Percentiles rank a stretch among this genome's conserved stretches.
phyloP scores from a whole-genome alignment of 2,113 vertebrate genomes.

The Euleptes europaea region DNA sequence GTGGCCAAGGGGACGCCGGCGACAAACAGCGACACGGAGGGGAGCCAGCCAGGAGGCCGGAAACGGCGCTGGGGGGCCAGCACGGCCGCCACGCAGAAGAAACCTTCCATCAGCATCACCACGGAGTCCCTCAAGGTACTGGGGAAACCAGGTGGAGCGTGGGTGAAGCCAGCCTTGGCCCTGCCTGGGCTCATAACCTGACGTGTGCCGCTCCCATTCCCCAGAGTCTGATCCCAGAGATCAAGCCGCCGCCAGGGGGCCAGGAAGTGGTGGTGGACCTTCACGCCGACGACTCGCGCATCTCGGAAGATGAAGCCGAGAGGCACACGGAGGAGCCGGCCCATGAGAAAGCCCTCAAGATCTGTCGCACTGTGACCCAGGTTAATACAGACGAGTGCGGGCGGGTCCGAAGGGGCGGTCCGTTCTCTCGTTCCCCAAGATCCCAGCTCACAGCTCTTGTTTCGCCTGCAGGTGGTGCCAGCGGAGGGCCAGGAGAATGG shows the following conservation, averaged over 20 bases:
- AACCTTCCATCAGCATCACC: conserved; percentile 92
- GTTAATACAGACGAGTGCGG: conserved; percentile 45
- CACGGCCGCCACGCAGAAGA: conserved; percentile 88
- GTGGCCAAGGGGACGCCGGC: conserved; percentile 64
- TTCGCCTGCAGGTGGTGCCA: conserved; percentile 79
- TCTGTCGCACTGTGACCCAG: conserved; percentile 91
- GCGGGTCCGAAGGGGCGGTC: background rate
- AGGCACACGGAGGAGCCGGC: conserved; percentile 74
- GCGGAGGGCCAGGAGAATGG: conserved; percentile 86
- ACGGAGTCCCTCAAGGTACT: conserved; percentile 91
- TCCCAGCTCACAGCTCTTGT: too few species aligned
- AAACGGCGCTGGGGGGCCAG: conserved; percentile 92
- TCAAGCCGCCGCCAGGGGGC: conserved; percentile 80
- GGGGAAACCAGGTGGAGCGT: conserved; percentile 17
- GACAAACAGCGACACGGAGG: conserved; percentile 77
- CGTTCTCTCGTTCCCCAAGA: background rate
- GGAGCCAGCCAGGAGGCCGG: conserved; percentile 78
- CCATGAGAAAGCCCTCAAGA: conserved; percentile 87
- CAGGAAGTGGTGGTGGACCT: conserved; percentile 89
- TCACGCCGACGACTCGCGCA: conserved; percentile 86
- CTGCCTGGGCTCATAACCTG: background rate
- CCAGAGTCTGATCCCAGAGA: conserved; percentile 88
- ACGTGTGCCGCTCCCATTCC: background rate
- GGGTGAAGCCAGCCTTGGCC: background rate
- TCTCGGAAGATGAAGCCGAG: conserved; percentile 87